Evolutionary conservation across 35 echinoderm and acorn worm species (phyloP).

Genomic region (Ophiothrix spiculata): DNA sequence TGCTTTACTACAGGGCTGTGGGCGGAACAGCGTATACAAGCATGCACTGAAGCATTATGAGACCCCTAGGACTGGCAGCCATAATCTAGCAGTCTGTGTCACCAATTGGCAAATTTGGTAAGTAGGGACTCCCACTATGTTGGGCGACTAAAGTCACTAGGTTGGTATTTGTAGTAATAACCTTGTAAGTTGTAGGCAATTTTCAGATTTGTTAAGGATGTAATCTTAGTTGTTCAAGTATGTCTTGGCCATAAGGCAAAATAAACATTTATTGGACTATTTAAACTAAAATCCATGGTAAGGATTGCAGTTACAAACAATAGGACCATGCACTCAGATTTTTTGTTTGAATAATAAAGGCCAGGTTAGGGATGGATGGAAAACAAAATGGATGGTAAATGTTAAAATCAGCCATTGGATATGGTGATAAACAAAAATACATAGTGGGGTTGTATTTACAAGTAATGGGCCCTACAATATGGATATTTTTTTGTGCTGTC

Average conservation of each 20-base stretch:
- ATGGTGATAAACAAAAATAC: too few species aligned
- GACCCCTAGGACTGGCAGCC: constrained; percentile 42
- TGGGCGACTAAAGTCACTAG: not conserved
- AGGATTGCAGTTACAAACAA: too few species aligned
- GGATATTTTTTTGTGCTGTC: too few species aligned
- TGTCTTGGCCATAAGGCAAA: too few species aligned
- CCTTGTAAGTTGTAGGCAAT: not conserved
- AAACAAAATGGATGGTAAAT: too few species aligned
- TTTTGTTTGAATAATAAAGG: not conserved
- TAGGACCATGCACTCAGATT: too few species aligned
- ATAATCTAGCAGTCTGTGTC: constrained; percentile 60
- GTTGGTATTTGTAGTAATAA: not conserved
- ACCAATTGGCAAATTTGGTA: constrained; percentile 75
- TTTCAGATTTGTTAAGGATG: not conserved
- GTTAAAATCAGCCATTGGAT: too few species aligned
- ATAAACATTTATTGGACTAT: too few species aligned
- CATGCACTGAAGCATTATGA: constrained; percentile 89
- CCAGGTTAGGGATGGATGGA: too few species aligned
- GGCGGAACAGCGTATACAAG: constrained; percentile 64
- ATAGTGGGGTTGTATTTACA: too few species aligned
- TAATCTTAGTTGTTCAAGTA: not conserved
- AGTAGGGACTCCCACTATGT: constrained; percentile 3
- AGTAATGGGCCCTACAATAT: too few species aligned
- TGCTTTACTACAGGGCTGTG: constrained; percentile 65
- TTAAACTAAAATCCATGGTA: too few species aligned